Conservation (phyloP, 2,113 vertebrate species). For the Copsychus sechellarum region DNA sequence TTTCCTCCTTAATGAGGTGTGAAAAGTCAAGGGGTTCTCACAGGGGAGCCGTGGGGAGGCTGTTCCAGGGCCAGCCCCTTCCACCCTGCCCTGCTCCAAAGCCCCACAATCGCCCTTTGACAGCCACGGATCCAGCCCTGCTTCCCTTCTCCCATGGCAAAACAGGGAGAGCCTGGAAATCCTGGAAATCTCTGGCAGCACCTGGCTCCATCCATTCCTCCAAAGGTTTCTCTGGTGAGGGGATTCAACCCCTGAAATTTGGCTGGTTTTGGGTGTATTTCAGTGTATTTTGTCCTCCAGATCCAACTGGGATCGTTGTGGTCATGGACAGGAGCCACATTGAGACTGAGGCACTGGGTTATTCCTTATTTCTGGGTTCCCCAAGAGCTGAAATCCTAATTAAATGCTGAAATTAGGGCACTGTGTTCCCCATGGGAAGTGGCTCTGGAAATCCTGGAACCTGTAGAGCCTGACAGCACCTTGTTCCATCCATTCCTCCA, state of each 20-base stretch:
- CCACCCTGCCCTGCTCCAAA: not conserved
- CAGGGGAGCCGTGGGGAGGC: not conserved
- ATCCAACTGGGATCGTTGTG: not conserved
- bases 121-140: not conserved
- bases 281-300: not conserved
- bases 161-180: not conserved
- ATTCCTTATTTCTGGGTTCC: not conserved
- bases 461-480: rapidly evolving
- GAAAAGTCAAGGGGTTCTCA: slow-evolving; percentile 29
- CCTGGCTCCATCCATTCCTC: not conserved
- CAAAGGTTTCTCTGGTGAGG: not conserved
- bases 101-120: not conserved
- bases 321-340: too few species aligned
- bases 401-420: not conserved
- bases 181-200: not conserved
- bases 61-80: not conserved
- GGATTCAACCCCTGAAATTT: not conserved
- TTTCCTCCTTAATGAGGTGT: slow-evolving; percentile 56
- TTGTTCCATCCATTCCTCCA: not conserved
- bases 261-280: not conserved
- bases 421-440: not conserved
- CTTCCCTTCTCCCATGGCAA: not conserved
- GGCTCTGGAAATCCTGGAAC: not conserved
- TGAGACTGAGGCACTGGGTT: not conserved
- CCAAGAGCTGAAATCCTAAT: not conserved